Percentiles rank a stretch among this genome's conserved stretches.
Evolutionary conservation across 2,113 vertebrate genomes (phyloP).

Genomic region (Rhinichthys klamathensis): DNA sequence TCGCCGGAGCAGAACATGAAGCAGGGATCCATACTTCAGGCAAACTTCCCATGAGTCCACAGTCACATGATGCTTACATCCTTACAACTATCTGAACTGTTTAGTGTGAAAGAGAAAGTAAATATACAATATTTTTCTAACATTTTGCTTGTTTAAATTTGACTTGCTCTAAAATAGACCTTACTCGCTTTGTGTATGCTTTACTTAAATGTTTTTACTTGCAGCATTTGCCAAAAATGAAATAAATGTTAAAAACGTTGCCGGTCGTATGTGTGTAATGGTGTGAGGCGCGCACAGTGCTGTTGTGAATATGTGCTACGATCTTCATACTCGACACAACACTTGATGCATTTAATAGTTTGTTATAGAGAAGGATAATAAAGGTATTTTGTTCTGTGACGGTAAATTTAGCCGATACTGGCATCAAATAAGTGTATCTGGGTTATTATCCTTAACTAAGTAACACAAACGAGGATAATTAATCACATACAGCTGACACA

Average conservation of each 20-base stretch:
- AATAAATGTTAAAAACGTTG: conserved; percentile 1
- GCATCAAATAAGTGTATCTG: too few species aligned
- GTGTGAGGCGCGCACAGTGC: not conserved
- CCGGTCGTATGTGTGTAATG: not conserved
- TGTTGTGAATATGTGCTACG: not conserved
- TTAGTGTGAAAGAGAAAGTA: not conserved
- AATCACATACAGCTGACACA: too few species aligned
- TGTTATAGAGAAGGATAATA: not conserved
- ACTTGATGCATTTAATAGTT: not conserved
- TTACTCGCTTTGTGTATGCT: conserved; percentile 10
- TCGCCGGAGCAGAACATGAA: not conserved
- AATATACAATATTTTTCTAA: conserved; percentile 5
- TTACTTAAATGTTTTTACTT: not conserved
- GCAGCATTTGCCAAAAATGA: not conserved
- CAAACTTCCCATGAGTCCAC: not conserved
- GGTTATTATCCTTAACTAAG: too few species aligned
- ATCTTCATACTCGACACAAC: too few species aligned
- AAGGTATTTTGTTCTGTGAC: not conserved
- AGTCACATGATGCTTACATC: not conserved
- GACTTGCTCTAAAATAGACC: not conserved
- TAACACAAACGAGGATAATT: too few species aligned
- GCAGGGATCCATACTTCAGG: not conserved
- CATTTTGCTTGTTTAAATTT: not conserved
- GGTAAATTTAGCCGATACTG: too few species aligned
- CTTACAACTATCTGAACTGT: not conserved